Evolutionary conservation across 2,888 invertebrate genomes (phyloP).

Genomic region (Lapara coniferarum): DNA sequence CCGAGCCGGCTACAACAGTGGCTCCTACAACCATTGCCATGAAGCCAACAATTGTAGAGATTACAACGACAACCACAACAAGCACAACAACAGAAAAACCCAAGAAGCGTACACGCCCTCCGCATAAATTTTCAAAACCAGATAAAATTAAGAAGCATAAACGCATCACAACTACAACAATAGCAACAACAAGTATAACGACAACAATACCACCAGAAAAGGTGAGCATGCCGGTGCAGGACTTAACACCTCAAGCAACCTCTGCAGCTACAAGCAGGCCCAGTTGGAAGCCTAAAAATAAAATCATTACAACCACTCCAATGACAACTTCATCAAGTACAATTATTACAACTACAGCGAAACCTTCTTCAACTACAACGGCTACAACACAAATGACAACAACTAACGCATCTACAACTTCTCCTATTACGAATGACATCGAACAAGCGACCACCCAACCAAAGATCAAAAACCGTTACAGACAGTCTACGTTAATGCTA

Average conservation of each 20-base stretch:
- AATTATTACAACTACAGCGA: conserved; percentile 44
- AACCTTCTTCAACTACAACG: conserved; percentile 42
- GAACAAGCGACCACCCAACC: conserved; percentile 47
- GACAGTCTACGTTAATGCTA: conserved; percentile 70
- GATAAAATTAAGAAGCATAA: conserved; percentile 72
- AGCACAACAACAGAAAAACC: conserved; percentile 54
- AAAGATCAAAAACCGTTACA: conserved; percentile 67
- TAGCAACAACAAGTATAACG: conserved; percentile 53
- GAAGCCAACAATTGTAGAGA: conserved; percentile 29
- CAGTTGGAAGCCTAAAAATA: conserved; percentile 35
- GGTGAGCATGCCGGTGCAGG: conserved; percentile 57
- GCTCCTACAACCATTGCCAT: conserved; percentile 38
- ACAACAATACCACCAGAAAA: conserved; percentile 50
- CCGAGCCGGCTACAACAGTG: conserved; percentile 42
- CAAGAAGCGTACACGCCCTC: conserved; percentile 71
- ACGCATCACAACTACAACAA: conserved; percentile 62
- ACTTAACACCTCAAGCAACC: conserved; percentile 67
- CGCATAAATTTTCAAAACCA: conserved; percentile 64
- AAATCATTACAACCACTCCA: conserved; percentile 39
- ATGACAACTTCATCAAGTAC: conserved; percentile 39
- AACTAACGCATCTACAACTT: conserved; percentile 32
- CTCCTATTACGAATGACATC: conserved; percentile 36
- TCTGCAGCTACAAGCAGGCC: conserved; percentile 53
- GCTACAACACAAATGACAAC: conserved; percentile 40
- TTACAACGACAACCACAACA: conserved; percentile 45